These are phyloP conservation scores for Psilopsiagon aymara DNA, from an alignment of 2,113 vertebrate species.

Conservation along the genomic window DNA sequence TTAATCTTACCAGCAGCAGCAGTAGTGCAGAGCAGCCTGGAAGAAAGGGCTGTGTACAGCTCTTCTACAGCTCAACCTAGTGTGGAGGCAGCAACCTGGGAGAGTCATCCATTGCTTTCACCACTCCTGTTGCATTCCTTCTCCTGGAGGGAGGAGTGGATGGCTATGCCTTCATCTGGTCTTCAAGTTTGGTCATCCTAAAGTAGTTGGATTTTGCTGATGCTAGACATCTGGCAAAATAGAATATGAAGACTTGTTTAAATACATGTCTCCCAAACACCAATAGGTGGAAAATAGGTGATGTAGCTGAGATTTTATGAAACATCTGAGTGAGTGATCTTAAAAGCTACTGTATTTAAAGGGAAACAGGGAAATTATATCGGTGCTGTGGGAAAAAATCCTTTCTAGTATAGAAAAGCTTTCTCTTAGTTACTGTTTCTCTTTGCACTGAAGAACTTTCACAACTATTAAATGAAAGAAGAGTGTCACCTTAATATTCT, in stretches of 20 bases:
- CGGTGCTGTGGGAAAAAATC: not conserved
- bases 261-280: not conserved
- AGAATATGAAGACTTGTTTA: not conserved
- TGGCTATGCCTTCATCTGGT: not conserved
- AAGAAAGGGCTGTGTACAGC: not conserved
- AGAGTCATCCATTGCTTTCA: not conserved
- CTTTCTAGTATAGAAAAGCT: not conserved
- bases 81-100: not conserved
- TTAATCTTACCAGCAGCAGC: not conserved
- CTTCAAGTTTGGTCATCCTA: accelerated
- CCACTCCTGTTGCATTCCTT: accelerated
- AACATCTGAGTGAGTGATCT: not conserved
- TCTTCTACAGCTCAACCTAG: not conserved
- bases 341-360: not conserved
- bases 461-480: not conserved
- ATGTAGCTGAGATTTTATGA: not conserved
- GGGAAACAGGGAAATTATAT: not conserved
- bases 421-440: not conserved
- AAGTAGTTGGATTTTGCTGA: not conserved
- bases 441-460: not conserved
- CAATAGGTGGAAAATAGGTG: not conserved
- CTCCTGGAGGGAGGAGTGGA: not conserved
- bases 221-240: not conserved
- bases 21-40: not conserved
- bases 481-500: not conserved